Conservation (phyloP, 2,888 invertebrate genomes). For the Tinea trinotella region DNA sequence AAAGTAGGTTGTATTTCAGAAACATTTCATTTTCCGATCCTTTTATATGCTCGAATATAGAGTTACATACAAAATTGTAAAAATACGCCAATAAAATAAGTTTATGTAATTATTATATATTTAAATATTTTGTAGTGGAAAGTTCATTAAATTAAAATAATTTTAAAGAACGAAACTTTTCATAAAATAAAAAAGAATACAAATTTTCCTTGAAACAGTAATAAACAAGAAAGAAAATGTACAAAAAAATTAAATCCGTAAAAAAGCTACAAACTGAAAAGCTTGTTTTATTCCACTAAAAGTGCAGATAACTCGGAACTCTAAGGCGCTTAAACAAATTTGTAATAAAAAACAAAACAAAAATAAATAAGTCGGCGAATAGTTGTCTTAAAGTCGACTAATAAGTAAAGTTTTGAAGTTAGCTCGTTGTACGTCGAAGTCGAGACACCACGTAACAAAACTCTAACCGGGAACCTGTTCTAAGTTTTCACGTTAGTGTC, state of each 20-base stretch:
- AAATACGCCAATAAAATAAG: too few species aligned
- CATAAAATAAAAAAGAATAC: background rate
- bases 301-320: slow-evolving; percentile 15
- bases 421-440: slow-evolving; percentile 13
- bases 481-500: slow-evolving; percentile 31
- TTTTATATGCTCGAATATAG: too few species aligned
- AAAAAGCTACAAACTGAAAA: slow-evolving; percentile 13
- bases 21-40: too few species aligned
- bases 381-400: slow-evolving; percentile 20
- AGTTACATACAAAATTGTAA: too few species aligned
- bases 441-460: slow-evolving; percentile 19
- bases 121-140: background rate
- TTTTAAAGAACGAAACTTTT: background rate
- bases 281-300: slow-evolving; percentile 8
- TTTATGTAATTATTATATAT: too few species aligned
- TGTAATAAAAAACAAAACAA: slow-evolving; percentile 7
- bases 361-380: slow-evolving; percentile 15
- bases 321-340: slow-evolving; percentile 15
- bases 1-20: too few species aligned
- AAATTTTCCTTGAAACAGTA: slow-evolving; percentile 1
- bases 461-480: slow-evolving; percentile 25
- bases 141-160: background rate
- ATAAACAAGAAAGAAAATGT: background rate
- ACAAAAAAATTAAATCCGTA: background rate
- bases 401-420: slow-evolving; percentile 23